Evolutionary conservation across 2,113 vertebrate species (phyloP).

Genomic region (Dromiciops gliroides): DNA sequence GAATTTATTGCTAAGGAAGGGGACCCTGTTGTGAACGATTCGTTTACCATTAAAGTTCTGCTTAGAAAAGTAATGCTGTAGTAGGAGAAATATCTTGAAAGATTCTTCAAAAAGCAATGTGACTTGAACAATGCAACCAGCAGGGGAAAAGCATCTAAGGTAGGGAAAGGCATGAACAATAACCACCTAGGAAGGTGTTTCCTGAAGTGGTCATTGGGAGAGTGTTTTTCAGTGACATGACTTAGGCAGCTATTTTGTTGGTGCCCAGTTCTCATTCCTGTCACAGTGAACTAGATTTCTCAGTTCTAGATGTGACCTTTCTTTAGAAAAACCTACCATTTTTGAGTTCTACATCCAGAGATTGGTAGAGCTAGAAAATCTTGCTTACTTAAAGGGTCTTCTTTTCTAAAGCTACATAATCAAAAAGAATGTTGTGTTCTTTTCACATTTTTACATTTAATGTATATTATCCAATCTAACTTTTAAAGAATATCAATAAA

Average conservation of each 20-base stretch:
- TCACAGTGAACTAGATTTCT: background rate
- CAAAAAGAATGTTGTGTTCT: background rate
- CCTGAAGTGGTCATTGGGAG: background rate
- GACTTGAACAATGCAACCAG: background rate
- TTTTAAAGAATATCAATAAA: background rate
- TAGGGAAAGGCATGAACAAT: background rate
- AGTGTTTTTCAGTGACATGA: background rate
- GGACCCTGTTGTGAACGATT: background rate
- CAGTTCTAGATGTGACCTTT: background rate
- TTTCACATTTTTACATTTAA: background rate
- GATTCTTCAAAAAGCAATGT: background rate
- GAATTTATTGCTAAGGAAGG: background rate
- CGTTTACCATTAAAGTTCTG: background rate
- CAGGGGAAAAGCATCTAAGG: background rate
- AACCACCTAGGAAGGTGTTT: background rate
- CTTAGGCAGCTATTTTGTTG: background rate
- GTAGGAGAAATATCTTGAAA: background rate
- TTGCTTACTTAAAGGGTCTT: background rate
- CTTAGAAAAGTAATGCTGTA: background rate
- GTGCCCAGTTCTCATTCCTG: background rate
- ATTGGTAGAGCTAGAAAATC: background rate
- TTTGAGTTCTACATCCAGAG: background rate
- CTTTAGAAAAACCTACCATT: background rate
- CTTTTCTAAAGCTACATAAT: background rate
- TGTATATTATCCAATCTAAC: constrained; percentile 18